Percentiles rank a stretch among this genome's conserved stretches.
Evolutionary conservation across 2,797 vertebrate species (phyloP).

Genomic region (Enteromius anoplus): DNA sequence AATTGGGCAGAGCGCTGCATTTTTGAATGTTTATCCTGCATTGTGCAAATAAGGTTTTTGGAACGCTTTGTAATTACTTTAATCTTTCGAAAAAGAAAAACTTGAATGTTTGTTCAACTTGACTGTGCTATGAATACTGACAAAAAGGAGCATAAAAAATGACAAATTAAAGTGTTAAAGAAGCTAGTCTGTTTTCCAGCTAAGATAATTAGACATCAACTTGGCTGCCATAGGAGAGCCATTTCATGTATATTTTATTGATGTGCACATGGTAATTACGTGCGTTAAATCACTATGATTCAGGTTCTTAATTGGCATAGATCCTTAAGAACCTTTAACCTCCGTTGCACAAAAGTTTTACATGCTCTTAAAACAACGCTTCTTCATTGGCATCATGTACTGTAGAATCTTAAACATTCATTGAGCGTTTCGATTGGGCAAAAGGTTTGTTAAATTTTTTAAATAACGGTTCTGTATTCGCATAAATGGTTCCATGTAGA

Average conservation of each 20-base stretch:
- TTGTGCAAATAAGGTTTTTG: constrained; percentile 51
- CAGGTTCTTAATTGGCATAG: background rate
- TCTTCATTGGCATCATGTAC: too few relatives aligned
- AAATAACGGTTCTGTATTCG: background rate
- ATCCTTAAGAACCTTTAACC: background rate
- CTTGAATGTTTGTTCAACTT: background rate
- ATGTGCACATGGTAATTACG: constrained; percentile 16
- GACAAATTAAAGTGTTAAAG: constrained; percentile 4
- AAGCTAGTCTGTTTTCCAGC: constrained; percentile 6
- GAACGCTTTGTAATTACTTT: constrained; percentile 21
- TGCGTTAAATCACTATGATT: constrained; percentile 15
- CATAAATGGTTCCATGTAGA: background rate
- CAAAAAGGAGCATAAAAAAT: constrained; percentile 1
- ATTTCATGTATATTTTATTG: constrained; percentile 33
- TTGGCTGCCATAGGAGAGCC: background rate
- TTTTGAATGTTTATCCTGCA: constrained; percentile 50
- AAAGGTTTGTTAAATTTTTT: background rate
- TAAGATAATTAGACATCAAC: constrained; percentile 34
- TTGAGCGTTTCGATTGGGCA: background rate
- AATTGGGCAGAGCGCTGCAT: constrained; percentile 55
- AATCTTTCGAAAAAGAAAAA: background rate
- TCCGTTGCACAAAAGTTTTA: background rate
- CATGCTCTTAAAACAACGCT: background rate
- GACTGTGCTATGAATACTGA: constrained; percentile 11
- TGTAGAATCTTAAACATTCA: background rate